Evolutionary conservation across 2,888 invertebrate genomes (phyloP).

Genomic region (Amorpha juglandis): DNA sequence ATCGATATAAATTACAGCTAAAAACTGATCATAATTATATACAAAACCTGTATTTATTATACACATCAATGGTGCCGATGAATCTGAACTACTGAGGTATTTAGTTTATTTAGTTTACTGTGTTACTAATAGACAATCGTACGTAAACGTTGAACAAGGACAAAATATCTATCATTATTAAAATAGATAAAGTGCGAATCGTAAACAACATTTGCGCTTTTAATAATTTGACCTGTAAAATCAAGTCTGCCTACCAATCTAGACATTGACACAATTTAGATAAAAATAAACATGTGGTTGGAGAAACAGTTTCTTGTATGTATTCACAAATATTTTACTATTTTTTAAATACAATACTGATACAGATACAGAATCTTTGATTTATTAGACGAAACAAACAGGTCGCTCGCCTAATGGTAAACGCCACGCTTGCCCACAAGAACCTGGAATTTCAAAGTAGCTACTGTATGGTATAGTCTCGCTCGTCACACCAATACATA

Average conservation of each 20-base stretch:
- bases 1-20: too few relatives aligned
- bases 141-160: not conserved
- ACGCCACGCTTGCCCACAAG: too few relatives aligned
- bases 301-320: not conserved
- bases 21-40: too few relatives aligned
- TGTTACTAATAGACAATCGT: not conserved
- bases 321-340: not conserved
- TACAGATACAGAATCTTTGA: too few relatives aligned
- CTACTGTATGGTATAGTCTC: too few relatives aligned
- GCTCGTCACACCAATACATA: too few relatives aligned
- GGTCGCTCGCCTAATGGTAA: too few relatives aligned
- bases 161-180: not conserved
- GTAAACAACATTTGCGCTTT: not conserved
- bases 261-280: slow-evolving; percentile 4
- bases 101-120: too few relatives aligned
- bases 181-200: not conserved
- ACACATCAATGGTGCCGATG: not conserved
- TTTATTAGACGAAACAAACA: too few relatives aligned
- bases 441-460: too few relatives aligned
- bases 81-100: not conserved
- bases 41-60: too few relatives aligned
- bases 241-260: not conserved
- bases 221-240: slow-evolving; percentile 12
- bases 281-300: not conserved
- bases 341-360: too few relatives aligned